Evolutionary conservation across 2,113 vertebrate genomes (phyloP).

Genomic region (Istiophorus platypterus): DNA sequence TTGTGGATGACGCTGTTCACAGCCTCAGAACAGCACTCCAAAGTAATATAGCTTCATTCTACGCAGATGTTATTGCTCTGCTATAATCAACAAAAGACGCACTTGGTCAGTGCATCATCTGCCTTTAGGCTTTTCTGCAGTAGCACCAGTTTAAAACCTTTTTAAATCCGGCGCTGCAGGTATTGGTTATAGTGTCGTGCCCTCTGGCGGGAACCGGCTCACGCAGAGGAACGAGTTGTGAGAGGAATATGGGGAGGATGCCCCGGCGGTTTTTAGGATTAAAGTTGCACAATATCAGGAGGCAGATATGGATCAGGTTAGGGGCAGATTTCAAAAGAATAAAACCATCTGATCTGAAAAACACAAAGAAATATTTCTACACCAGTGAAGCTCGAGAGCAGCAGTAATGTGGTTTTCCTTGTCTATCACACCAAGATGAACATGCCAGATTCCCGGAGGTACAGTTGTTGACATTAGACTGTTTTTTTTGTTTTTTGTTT

Average conservation of each 20-base stretch:
- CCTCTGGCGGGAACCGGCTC: neutral
- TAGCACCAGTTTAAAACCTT: neutral
- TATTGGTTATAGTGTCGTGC: neutral
- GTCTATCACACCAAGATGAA: no score
- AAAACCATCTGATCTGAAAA: no score
- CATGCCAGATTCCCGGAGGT: no score
- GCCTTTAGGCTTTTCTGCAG: neutral
- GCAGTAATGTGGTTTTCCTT: no score
- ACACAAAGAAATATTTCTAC: no score
- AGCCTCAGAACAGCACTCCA: neutral
- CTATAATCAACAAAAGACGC: no score
- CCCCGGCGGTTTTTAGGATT: neutral
- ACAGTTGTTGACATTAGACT: no score
- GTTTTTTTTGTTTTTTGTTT: no score
- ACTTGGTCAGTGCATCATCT: neutral
- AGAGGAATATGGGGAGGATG: no score
- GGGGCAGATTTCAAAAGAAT: neutral
- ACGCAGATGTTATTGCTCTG: no score
- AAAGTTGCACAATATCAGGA: neutral
- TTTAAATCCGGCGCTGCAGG: neutral
- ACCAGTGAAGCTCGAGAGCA: no score
- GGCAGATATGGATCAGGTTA: neutral
- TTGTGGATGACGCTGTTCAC: neutral
- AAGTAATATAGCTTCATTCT: no score
- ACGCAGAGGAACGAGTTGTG: neutral